These are phyloP conservation scores for Iguana delicatissima DNA, from an alignment of 2,797 vertebrate genomes.

Conservation along the genomic window DNA sequence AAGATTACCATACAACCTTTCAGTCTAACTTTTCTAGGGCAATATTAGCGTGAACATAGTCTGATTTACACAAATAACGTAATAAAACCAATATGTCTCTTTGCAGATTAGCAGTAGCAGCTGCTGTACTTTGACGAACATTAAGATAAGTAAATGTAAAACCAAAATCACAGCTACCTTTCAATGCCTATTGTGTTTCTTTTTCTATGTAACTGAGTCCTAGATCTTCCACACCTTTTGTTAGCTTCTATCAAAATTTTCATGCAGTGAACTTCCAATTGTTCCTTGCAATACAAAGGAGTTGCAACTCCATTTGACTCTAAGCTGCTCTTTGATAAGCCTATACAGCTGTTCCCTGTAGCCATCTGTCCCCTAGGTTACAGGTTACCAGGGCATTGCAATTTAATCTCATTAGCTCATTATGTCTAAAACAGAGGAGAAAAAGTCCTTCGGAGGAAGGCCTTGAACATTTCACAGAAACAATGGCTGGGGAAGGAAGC, in stretches of 20 bases:
- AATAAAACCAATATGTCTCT: slow-evolving; percentile 51
- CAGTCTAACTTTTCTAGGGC: background rate
- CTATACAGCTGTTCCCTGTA: slow-evolving; percentile 62
- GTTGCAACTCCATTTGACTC: slow-evolving; percentile 59
- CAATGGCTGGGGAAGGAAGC: slow-evolving; percentile 65
- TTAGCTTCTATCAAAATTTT: slow-evolving; percentile 67
- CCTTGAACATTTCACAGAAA: slow-evolving; percentile 65
- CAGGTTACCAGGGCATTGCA: slow-evolving; percentile 61
- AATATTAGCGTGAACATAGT: background rate
- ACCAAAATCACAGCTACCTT: slow-evolving; percentile 48
- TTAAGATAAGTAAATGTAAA: slow-evolving; percentile 53
- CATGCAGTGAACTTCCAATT: slow-evolving; percentile 49
- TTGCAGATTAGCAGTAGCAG: background rate
- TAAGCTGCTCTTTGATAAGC: slow-evolving; percentile 58
- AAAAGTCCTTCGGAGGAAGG: slow-evolving; percentile 62
- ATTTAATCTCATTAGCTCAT: slow-evolving; percentile 74
- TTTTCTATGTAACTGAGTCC: slow-evolving; percentile 50
- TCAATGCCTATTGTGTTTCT: slow-evolving; percentile 70
- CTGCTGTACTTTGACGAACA: slow-evolving; percentile 27
- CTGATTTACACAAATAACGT: slow-evolving; percentile 17
- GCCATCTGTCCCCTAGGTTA: slow-evolving; percentile 64
- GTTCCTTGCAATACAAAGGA: slow-evolving; percentile 68
- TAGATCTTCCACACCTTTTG: slow-evolving; percentile 65
- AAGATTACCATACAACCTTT: background rate
- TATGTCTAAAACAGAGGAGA: slow-evolving; percentile 64